A percentile compares a stretch with the other conserved stretches of the same genome.
phyloP scores from a whole-genome alignment of 1,140 invertebrate species.

The Hesperophylax magnus region DNA sequence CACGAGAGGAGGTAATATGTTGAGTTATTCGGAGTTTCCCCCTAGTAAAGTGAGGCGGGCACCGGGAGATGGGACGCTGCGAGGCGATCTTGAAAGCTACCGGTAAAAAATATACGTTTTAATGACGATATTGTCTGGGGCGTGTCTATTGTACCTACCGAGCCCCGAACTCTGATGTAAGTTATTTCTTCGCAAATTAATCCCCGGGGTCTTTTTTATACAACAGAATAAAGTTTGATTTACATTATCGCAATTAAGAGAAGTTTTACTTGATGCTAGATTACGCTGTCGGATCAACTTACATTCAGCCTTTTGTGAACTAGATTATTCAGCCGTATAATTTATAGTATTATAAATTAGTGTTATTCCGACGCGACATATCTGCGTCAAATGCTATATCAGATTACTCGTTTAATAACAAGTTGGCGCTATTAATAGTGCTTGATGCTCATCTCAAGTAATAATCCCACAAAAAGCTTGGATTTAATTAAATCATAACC shows the following conservation, averaged over 20 bases:
- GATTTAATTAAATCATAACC: conserved; percentile 41
- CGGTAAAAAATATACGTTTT: conserved; percentile 50
- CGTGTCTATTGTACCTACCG: conserved; percentile 33
- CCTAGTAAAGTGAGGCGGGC: too few species aligned
- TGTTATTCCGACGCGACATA: too few species aligned
- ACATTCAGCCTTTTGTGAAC: too few species aligned
- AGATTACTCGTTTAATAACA: conserved; percentile 9
- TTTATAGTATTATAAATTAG: too few species aligned
- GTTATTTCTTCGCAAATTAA: conserved; percentile 43
- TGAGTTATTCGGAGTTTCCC: too few species aligned
- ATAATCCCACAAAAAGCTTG: conserved; percentile 1
- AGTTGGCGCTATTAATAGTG: neutral
- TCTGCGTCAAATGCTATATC: neutral
- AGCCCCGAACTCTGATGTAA: neutral
- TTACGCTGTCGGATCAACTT: too few species aligned
- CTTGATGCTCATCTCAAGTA: conserved; percentile 6
- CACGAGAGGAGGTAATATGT: too few species aligned
- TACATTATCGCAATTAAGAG: conserved; percentile 25
- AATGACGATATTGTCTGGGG: conserved; percentile 55
- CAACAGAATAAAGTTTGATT: conserved; percentile 32
- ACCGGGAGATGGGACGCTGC: neutral
- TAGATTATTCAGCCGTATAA: too few species aligned
- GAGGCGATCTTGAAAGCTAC: conserved; percentile 25
- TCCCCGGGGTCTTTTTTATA: conserved; percentile 41
- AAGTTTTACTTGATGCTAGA: neutral